Evolutionary conservation across 37 sponge, comb jelly and placozoan species (phyloP).

Genomic region (Cladorhizidae sp.): DNA sequence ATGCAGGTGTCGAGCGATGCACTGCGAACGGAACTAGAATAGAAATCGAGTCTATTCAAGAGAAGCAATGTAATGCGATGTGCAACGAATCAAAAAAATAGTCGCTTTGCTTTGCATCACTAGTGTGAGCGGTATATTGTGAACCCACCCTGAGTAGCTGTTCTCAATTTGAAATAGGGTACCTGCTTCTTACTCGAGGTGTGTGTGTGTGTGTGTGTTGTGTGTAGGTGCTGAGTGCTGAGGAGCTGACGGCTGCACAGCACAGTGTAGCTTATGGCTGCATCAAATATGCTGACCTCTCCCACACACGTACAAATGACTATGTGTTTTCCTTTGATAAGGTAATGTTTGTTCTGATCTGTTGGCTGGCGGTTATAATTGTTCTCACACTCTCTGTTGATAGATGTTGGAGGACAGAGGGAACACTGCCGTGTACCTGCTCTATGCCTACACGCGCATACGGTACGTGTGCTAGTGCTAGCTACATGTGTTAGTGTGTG

Average conservation of each 20-base stretch:
- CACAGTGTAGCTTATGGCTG: conserved; percentile 97
- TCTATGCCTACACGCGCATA: conserved; percentile 92
- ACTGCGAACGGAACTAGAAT: too few species aligned
- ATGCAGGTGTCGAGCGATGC: too few species aligned
- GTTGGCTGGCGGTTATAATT: neutral
- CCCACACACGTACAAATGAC: conserved; percentile 86
- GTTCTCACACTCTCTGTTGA: neutral
- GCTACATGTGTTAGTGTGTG: neutral
- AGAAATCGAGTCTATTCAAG: too few species aligned
- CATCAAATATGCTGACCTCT: conserved; percentile 98
- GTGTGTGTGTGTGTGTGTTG: conserved; percentile 24
- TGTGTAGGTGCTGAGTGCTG: conserved; percentile 75
- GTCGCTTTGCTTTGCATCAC: too few species aligned
- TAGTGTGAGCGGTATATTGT: neutral
- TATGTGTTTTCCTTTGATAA: conserved; percentile 99
- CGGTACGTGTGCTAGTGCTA: conserved; percentile 41
- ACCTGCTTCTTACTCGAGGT: neutral
- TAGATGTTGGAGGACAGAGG: conserved; percentile 94
- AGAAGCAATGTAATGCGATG: too few species aligned
- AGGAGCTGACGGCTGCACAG: conserved; percentile 83
- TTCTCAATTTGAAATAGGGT: neutral
- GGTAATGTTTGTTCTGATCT: conserved; percentile 26
- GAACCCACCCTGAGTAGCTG: neutral
- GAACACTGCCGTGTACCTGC: conserved; percentile 97
- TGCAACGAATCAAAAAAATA: too few species aligned